These are phyloP conservation scores for Platyrinchus mystaceus DNA, from an alignment of 2,797 vertebrate species.

Conservation along the genomic window DNA sequence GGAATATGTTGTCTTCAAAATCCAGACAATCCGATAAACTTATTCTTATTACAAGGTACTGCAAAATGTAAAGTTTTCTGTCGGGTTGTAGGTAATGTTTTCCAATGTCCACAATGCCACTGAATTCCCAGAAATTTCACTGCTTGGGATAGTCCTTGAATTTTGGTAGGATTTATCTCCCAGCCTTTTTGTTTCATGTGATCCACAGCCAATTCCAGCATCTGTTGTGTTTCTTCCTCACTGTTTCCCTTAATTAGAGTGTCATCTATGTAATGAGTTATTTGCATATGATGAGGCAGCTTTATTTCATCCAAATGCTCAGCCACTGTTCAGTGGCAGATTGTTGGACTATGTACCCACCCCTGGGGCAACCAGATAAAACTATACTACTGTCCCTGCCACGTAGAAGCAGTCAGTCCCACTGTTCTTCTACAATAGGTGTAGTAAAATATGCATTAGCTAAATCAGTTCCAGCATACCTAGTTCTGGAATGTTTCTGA, in stretches of 20 bases:
- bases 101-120: no score
- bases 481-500: no score
- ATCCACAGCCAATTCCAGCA: not conserved
- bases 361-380: not conserved
- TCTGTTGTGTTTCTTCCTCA: not conserved
- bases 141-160: not conserved
- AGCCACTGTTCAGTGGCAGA: not conserved
- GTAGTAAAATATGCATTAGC: not conserved
- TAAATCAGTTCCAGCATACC: no score
- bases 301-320: not conserved
- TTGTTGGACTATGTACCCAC: not conserved
- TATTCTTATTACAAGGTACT: not conserved
- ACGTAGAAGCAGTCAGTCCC: not conserved
- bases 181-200: not conserved
- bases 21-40: not conserved
- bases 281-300: no score
- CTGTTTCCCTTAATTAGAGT: not conserved
- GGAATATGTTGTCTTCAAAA: not conserved
- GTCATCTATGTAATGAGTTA: no score
- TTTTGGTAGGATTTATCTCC: not conserved
- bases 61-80: not conserved
- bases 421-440: no score
- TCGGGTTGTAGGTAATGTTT: not conserved
- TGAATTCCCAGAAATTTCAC: not conserved
- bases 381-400: no score